Conservation (phyloP, 2,113 vertebrate genomes). For the Polypterus senegalus region DNA sequence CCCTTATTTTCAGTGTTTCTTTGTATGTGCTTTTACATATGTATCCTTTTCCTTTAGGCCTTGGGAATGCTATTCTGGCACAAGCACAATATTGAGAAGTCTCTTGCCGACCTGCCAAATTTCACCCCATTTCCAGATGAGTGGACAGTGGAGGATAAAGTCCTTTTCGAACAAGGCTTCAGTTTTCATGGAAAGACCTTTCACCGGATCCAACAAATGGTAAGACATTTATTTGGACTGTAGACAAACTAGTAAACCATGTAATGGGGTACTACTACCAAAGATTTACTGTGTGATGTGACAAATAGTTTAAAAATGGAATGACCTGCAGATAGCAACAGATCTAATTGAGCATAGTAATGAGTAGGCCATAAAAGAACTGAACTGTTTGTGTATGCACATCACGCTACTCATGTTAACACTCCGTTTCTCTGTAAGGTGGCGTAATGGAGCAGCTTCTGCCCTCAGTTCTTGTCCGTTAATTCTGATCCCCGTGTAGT, state of each 20-base stretch:
- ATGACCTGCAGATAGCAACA: too few relatives aligned
- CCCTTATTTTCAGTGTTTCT: neutral
- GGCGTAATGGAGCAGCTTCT: neutral
- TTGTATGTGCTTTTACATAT: neutral
- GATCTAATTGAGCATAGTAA: neutral
- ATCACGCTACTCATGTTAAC: neutral
- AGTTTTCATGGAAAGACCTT: conserved; percentile 94
- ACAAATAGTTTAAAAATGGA: too few relatives aligned
- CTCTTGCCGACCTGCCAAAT: conserved; percentile 86
- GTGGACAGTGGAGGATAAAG: conserved; percentile 93
- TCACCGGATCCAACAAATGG: conserved; percentile 94
- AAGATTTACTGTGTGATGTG: too few relatives aligned
- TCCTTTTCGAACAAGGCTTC: conserved; percentile 91
- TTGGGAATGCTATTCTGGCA: conserved; percentile 97
- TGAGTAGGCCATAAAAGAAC: neutral
- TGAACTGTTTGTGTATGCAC: neutral
- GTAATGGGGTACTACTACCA: too few relatives aligned
- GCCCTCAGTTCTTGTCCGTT: neutral
- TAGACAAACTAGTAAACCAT: too few relatives aligned
- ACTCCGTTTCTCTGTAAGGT: neutral
- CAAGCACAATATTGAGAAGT: conserved; percentile 92
- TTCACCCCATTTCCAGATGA: conserved; percentile 93
- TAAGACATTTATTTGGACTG: conserved; percentile 34
- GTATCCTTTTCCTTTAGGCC: conserved; percentile 45
- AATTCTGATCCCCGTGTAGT: too few relatives aligned